Evolutionary conservation across 1,140 invertebrate genomes (phyloP).

Genomic region (Nixonia krombeini): DNA sequence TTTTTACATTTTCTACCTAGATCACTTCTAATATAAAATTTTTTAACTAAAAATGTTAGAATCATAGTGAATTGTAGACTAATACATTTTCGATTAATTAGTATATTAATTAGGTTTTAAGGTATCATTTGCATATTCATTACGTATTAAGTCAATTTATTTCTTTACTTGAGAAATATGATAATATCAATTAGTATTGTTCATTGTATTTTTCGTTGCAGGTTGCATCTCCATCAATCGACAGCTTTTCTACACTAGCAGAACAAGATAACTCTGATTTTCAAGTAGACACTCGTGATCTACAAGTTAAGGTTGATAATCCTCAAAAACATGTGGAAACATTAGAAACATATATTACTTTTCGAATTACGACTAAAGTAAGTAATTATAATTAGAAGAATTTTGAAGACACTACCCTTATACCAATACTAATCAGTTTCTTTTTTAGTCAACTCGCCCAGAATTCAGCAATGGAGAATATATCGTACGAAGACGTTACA

Average conservation of each 20-base stretch:
- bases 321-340: constrained; percentile 85
- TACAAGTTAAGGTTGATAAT: constrained; percentile 81
- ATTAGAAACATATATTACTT: constrained; percentile 83
- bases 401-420: background rate
- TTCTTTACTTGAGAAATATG: too few species aligned
- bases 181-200: too few species aligned
- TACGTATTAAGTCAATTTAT: too few species aligned
- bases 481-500: constrained; percentile 79
- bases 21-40: too few species aligned
- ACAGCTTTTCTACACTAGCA: constrained; percentile 76
- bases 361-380: constrained; percentile 79
- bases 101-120: too few species aligned
- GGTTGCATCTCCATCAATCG: constrained; percentile 75
- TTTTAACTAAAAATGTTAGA: too few species aligned
- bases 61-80: too few species aligned
- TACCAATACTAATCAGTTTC: too few species aligned
- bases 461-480: constrained; percentile 80
- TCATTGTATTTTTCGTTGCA: background rate
- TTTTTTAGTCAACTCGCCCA: constrained; percentile 75
- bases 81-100: too few species aligned
- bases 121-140: too few species aligned
- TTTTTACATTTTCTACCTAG: too few species aligned
- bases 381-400: constrained; percentile 18
- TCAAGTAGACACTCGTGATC: constrained; percentile 74
- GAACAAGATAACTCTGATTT: constrained; percentile 74